Evolutionary conservation across 2,888 invertebrate genomes (phyloP).

Genomic region (Cinara cedri): DNA sequence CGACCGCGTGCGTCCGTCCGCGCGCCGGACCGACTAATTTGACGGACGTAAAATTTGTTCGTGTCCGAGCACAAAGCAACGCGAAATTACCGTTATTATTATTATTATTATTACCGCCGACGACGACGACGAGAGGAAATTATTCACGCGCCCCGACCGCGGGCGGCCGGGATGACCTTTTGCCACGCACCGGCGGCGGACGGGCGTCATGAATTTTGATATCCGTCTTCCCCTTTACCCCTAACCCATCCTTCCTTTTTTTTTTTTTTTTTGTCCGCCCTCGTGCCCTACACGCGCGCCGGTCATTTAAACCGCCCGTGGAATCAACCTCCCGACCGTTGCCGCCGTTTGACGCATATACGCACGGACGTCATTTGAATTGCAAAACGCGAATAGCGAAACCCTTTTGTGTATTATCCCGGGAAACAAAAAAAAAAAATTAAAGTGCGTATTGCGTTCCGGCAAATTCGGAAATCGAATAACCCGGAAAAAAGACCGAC

Average conservation of each 20-base stretch:
- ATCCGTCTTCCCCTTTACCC: too few species aligned
- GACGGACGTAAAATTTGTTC: conserved; percentile 32
- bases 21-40: too few species aligned
- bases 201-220: conserved; percentile 44
- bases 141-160: conserved; percentile 40
- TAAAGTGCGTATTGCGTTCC: neutral
- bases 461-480: too few species aligned
- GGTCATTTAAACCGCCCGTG: neutral
- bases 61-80: conserved; percentile 23
- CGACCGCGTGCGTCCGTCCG: neutral
- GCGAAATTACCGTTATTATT: too few species aligned
- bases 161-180: too few species aligned
- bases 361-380: conserved; percentile 20
- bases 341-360: neutral
- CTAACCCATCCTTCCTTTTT: too few species aligned
- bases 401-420: too few species aligned
- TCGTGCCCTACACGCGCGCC: neutral
- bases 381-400: conserved; percentile 39
- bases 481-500: too few species aligned
- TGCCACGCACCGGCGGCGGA: neutral
- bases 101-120: conserved; percentile 7
- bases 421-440: too few species aligned
- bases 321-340: conserved; percentile 19
- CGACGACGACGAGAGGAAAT: conserved; percentile 33
- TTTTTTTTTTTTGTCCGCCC: neutral